Percentiles rank a stretch among this genome's conserved stretches.
Conservation (phyloP, 1,140 invertebrate genomes). For the Zaprionus camerounensis region DNA sequence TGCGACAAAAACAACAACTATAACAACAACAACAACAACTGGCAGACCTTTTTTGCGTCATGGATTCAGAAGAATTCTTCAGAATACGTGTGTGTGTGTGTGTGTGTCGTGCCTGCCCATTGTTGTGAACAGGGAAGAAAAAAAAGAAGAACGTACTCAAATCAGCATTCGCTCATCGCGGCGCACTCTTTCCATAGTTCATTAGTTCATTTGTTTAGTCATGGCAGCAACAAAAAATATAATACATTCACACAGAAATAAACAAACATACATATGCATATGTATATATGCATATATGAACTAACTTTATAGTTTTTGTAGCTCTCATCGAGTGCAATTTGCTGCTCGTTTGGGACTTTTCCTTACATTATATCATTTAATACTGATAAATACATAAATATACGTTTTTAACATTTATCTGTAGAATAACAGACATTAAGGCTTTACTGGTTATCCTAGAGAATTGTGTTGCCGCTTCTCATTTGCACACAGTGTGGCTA, state of each 20-base stretch:
- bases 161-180: conserved; percentile 20
- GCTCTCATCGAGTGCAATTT: neutral
- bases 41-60: conserved; percentile 32
- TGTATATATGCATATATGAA: neutral
- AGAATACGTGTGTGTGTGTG: conserved; percentile 9
- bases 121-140: conserved; percentile 19
- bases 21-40: conserved; percentile 20
- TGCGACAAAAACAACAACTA: conserved; percentile 4
- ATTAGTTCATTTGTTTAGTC: conserved; percentile 8
- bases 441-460: neutral
- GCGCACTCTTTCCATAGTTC: conserved; percentile 4
- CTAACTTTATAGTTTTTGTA: neutral
- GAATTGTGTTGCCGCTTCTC: too few relatives aligned
- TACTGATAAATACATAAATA: neutral
- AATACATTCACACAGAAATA: conserved; percentile 3
- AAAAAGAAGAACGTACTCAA: conserved; percentile 8
- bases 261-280: neutral
- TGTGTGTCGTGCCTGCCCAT: conserved; percentile 7
- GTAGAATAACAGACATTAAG: neutral
- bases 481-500: too few relatives aligned
- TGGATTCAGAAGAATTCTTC: conserved; percentile 27
- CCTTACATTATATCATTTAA: neutral
- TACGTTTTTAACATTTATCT: neutral
- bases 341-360: neutral
- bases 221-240: conserved; percentile 3